phyloP scores from a whole-genome alignment of 2,113 vertebrate genomes.

The Scophthalmus maximus region DNA sequence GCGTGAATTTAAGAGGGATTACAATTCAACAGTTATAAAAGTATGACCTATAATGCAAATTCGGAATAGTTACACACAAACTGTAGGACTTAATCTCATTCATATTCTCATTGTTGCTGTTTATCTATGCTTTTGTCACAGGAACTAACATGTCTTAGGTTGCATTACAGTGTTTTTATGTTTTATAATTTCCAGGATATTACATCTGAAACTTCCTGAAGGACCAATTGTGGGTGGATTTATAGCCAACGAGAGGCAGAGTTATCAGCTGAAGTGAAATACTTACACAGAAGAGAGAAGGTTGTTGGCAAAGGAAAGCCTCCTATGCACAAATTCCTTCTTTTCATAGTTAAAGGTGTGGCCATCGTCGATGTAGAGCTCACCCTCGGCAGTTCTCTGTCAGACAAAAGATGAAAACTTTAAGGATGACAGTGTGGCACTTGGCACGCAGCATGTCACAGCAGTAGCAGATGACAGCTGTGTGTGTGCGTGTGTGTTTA shows the following conservation, averaged over 20 bases:
- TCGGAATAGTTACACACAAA: neutral
- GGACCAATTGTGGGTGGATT: no score
- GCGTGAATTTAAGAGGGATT: neutral
- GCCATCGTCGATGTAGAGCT: constrained; percentile 91
- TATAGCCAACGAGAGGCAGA: neutral
- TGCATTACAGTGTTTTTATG: neutral
- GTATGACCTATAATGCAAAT: neutral
- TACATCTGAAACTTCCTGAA: no score
- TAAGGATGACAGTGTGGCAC: neutral
- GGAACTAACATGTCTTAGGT: neutral
- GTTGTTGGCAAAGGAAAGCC: constrained; percentile 83
- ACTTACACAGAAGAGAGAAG: constrained; percentile 86
- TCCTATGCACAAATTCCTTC: constrained; percentile 85
- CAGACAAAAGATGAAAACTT: constrained; percentile 4
- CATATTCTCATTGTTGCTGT: neutral
- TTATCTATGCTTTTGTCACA: neutral
- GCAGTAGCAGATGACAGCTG: neutral
- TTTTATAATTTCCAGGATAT: neutral
- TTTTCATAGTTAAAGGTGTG: constrained; percentile 88
- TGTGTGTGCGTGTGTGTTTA: neutral
- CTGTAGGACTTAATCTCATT: neutral
- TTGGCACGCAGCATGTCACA: neutral
- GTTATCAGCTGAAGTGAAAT: neutral
- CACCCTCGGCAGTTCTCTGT: constrained; percentile 88
- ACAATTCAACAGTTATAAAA: neutral